A percentile compares a stretch with the other conserved stretches of the same genome.
These are phyloP conservation scores for Drosophila lutescens DNA, from an alignment of 2,888 invertebrate species.

Conservation along the genomic window DNA sequence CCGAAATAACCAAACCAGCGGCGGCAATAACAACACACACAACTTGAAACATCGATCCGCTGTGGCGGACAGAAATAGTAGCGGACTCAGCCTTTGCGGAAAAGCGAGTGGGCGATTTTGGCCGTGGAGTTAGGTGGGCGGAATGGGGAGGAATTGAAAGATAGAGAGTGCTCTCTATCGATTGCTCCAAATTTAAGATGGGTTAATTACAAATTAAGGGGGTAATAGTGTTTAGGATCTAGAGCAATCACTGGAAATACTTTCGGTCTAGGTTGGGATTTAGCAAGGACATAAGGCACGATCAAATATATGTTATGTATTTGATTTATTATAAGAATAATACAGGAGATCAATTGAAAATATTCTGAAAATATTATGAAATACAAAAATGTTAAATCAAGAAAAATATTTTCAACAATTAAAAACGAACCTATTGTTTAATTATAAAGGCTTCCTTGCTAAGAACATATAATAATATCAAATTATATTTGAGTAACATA, in stretches of 20 bases:
- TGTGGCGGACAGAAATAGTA: constrained; percentile 59
- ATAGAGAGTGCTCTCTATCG: constrained; percentile 15
- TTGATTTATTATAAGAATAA: no score
- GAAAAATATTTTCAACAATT: no score
- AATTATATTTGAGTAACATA: not conserved
- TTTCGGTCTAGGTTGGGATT: not conserved
- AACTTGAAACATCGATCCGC: constrained; percentile 60
- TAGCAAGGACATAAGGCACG: not conserved
- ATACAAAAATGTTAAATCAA: no score
- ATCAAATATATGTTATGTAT: not conserved
- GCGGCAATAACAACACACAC: constrained; percentile 40
- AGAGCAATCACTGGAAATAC: not conserved
- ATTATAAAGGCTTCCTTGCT: no score
- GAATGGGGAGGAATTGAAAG: not conserved
- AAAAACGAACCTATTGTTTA: no score
- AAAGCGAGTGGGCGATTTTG: constrained; percentile 38
- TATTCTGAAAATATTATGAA: no score
- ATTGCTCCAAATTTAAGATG: constrained; percentile 26
- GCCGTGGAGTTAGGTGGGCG: constrained; percentile 18
- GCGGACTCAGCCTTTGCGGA: constrained; percentile 37
- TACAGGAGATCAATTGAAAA: no score
- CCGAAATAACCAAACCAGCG: constrained; percentile 48
- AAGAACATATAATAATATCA: no score
- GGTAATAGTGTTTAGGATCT: constrained; percentile 1
- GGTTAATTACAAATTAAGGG: constrained; percentile 24